phyloP scores from a whole-genome alignment of 1,140 invertebrate genomes.

The Drosophila persimilis region DNA sequence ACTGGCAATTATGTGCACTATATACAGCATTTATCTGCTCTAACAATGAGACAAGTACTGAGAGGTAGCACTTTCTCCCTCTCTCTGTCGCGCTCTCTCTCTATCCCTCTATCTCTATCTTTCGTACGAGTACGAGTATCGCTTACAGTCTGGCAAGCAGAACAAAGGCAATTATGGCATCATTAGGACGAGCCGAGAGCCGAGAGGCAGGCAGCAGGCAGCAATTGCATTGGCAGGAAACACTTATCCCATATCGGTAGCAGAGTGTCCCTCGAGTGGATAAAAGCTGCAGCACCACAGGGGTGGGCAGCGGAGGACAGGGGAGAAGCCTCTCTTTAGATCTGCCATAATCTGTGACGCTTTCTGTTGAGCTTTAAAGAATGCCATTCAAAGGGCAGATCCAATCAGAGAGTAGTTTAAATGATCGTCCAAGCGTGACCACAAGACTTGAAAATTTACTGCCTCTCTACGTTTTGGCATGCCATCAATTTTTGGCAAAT shows the following conservation, averaged over 20 bases:
- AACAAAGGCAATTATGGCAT: conserved; percentile 73
- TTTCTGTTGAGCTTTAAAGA: conserved; percentile 33
- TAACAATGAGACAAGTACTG: conserved; percentile 54
- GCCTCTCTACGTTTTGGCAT: conserved; percentile 43
- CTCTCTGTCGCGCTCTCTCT: too few relatives aligned
- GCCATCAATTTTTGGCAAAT: conserved; percentile 66
- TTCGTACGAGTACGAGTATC: conserved; percentile 47
- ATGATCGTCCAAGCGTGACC: conserved; percentile 20
- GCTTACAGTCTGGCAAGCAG: conserved; percentile 50
- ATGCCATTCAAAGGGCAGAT: conserved; percentile 27
- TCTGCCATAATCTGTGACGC: not conserved
- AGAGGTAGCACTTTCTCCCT: not conserved
- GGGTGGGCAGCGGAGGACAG: too few relatives aligned
- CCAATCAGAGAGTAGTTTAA: conserved; percentile 40
- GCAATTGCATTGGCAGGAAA: conserved; percentile 57
- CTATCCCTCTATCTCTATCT: too few relatives aligned
- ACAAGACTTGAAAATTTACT: conserved; percentile 56
- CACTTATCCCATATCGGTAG: conserved; percentile 52
- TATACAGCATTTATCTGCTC: conserved; percentile 58
- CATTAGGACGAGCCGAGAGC: conserved; percentile 52
- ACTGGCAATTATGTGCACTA: conserved; percentile 62
- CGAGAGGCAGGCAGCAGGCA: not conserved
- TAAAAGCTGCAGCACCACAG: conserved; percentile 33
- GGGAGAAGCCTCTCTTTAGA: too few relatives aligned
- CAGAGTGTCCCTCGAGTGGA: conserved; percentile 44